Percentiles rank a stretch among this genome's conserved stretches.
These are phyloP conservation scores for Zaprionus inermis DNA, from an alignment of 1,140 invertebrate species.

Conservation along the genomic window DNA sequence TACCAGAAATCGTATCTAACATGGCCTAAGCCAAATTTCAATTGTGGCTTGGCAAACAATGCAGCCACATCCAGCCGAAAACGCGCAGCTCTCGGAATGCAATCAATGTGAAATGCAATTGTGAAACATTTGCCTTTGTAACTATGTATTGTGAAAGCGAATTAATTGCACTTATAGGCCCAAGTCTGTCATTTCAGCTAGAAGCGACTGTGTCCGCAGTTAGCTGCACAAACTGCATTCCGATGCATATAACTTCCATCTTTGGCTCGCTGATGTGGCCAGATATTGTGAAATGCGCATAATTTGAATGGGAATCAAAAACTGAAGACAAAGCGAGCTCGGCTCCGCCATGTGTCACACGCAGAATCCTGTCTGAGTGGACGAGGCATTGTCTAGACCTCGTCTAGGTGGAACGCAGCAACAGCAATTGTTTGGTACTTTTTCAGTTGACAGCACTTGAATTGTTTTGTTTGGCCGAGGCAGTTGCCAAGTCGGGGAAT, in stretches of 20 bases:
- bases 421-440: slow-evolving; percentile 40
- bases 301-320: slow-evolving; percentile 17
- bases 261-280: slow-evolving; percentile 28
- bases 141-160: slow-evolving; percentile 48
- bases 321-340: slow-evolving; percentile 22
- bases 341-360: slow-evolving; percentile 34
- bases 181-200: slow-evolving; percentile 19
- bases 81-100: slow-evolving; percentile 53
- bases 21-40: background rate
- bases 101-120: slow-evolving; percentile 69
- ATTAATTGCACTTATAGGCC: slow-evolving; percentile 40
- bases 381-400: slow-evolving; percentile 56
- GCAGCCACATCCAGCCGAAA: slow-evolving; percentile 23
- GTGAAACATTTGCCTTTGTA: slow-evolving; percentile 62
- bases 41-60: background rate
- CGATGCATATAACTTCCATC: background rate
- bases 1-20: background rate
- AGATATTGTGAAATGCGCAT: slow-evolving; percentile 24
- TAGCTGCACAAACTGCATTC: background rate
- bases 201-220: background rate
- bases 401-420: slow-evolving; percentile 50
- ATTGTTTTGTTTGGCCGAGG: slow-evolving; percentile 63
- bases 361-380: slow-evolving; percentile 54
- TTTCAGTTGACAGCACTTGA: slow-evolving; percentile 40
- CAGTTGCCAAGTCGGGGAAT: slow-evolving; percentile 34